A percentile compares a stretch with the other conserved stretches of the same genome.
Conservation (phyloP, 2,888 invertebrate species). For the Pseudanteris insignis region DNA sequence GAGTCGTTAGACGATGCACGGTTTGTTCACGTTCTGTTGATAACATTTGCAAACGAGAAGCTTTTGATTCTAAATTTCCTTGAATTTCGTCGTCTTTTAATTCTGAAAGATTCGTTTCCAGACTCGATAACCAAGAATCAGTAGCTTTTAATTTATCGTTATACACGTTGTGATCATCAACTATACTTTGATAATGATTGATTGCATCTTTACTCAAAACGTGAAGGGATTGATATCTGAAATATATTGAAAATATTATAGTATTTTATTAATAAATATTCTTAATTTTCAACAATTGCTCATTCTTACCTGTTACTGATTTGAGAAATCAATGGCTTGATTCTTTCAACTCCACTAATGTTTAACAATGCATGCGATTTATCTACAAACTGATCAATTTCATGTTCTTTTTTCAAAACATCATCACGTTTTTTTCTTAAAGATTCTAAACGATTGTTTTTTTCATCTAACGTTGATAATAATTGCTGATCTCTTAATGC, state of each 20-base stretch:
- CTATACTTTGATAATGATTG: slow-evolving; percentile 83
- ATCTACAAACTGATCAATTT: slow-evolving; percentile 88
- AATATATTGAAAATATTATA: slow-evolving; percentile 10
- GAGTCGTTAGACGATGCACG: slow-evolving; percentile 77
- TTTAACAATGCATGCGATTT: slow-evolving; percentile 87
- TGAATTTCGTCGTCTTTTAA: slow-evolving; percentile 73
- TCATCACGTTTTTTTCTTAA: slow-evolving; percentile 80
- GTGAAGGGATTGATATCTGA: slow-evolving; percentile 79
- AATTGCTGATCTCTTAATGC: slow-evolving; percentile 87
- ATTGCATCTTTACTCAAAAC: slow-evolving; percentile 86
- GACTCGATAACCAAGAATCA: slow-evolving; percentile 79
- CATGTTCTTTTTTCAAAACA: slow-evolving; percentile 82
- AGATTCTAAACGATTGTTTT: slow-evolving; percentile 77
- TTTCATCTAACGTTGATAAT: slow-evolving; percentile 82
- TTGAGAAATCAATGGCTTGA: slow-evolving; percentile 88
- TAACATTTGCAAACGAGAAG: slow-evolving; percentile 76
- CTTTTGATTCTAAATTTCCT: slow-evolving; percentile 73
- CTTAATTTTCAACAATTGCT: no score
- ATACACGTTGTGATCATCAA: slow-evolving; percentile 84
- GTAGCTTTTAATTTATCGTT: slow-evolving; percentile 79
- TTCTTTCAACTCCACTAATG: slow-evolving; percentile 82
- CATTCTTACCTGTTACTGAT: slow-evolving; percentile 77
- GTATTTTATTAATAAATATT: neutral
- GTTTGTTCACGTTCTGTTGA: slow-evolving; percentile 85
- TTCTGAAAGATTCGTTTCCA: slow-evolving; percentile 76